Conservation (phyloP, 2,888 invertebrate species). For the Orthosia gothica region DNA sequence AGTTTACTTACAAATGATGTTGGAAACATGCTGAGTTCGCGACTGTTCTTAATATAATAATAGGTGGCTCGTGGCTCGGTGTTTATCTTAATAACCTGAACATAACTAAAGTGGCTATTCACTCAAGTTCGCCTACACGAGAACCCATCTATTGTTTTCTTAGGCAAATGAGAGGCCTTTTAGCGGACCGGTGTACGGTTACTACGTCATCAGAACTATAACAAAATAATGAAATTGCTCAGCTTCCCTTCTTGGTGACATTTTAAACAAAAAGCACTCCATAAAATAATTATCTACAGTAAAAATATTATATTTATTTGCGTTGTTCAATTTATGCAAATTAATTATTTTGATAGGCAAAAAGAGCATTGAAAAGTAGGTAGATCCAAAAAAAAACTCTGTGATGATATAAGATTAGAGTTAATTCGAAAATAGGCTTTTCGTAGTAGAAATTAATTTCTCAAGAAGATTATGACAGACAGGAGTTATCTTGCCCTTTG, state of each 20-base stretch:
- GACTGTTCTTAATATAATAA: constrained; percentile 54
- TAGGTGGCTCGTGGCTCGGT: constrained; percentile 43
- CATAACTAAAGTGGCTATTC: constrained; percentile 65
- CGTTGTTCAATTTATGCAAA: constrained; percentile 1
- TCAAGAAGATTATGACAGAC: constrained; percentile 20
- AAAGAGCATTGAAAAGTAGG: not conserved
- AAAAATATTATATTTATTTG: constrained; percentile 5
- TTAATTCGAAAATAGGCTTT: constrained; percentile 4
- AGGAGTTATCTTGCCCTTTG: constrained; percentile 27
- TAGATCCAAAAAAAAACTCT: not conserved
- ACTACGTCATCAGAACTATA: constrained; percentile 43
- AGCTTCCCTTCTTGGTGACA: constrained; percentile 10
- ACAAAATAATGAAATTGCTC: constrained; percentile 32
- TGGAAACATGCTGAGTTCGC: constrained; percentile 36
- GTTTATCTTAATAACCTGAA: constrained; percentile 61
- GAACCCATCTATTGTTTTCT: constrained; percentile 62
- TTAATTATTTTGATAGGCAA: not conserved
- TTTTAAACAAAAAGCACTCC: constrained; percentile 10
- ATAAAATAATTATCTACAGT: not conserved
- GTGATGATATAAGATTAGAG: not conserved
- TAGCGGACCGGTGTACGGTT: constrained; percentile 18
- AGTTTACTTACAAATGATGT: constrained; percentile 48
- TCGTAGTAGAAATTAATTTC: constrained; percentile 10
- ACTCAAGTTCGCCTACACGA: constrained; percentile 55
- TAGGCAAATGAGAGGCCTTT: constrained; percentile 68